Base-by-base conservation (phyloP, 2,797 vertebrate genomes). In the Thamnophis elegans region DNA sequence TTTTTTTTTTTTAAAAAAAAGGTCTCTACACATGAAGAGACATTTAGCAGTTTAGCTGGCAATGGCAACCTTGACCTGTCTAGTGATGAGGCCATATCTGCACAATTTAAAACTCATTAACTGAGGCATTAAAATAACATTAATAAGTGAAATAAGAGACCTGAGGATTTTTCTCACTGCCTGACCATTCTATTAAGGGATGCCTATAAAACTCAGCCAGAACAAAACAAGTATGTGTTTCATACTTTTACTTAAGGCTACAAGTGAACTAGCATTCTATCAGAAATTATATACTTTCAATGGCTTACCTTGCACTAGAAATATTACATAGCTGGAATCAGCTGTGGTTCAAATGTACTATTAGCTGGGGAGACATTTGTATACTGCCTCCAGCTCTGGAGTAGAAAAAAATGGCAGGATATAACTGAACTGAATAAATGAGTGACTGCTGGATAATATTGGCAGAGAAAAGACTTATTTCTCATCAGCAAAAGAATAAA, bases 81-180 rank as follows among this genome's bases (percentile, higher is more conserved):
- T 56, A 65, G 85, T 62, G 56, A 51, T 58, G 47, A 85, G 56
- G 89, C 32, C 62, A 25, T 88, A 36, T 88, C 68, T 89, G 51
- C 28, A 89, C 59, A 86, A 47, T 68, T 87, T 91, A 90, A n/a
- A 90, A 58, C 68, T 93, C 91, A 90, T 90, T 93, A 92, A 90
- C 68, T 36, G 25, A 93, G 85, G 51, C 51, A 56, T 88, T 90
- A 92, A 88, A 88, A 90, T 90, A 73, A 87, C 62, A 59, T 93
- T 93, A 92, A 87, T 42, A 78, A 85, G 22, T 62, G 65, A 53
- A 90, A 62, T 82, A 82, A 82, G 26, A 56, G 89, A 62, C 65
- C 62, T 86, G 47, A n/a, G 32, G 25, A 92, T 88, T 47, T 82
- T 90, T 85, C 89, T 92, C 55, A 32, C 5, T n/a, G 32, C 42